These are phyloP conservation scores for Euplexia lucipara DNA, from an alignment of 2,888 invertebrate genomes.

Conservation along the genomic window DNA sequence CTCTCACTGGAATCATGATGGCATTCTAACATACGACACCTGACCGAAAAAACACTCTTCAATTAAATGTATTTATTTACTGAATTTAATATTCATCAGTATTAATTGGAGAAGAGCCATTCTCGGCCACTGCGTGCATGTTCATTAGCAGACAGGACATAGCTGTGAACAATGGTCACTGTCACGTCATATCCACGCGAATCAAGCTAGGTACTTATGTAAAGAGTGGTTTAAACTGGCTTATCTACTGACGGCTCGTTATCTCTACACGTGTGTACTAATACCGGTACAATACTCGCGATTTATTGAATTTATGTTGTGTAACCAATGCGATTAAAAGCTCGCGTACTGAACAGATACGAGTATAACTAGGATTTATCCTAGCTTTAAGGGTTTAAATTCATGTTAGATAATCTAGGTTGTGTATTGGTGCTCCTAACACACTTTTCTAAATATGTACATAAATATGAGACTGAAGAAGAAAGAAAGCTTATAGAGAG, in stretches of 20 bases:
- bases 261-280: slow-evolving; percentile 51
- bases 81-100: slow-evolving; percentile 14
- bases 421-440: too few relatives aligned
- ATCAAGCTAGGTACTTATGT: slow-evolving; percentile 5
- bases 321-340: slow-evolving; percentile 30
- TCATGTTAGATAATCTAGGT: too few relatives aligned
- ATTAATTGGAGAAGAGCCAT: slow-evolving; percentile 15
- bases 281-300: slow-evolving; percentile 9
- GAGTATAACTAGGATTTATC: slow-evolving; percentile 1
- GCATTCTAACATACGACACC: too few relatives aligned
- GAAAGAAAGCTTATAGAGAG: too few relatives aligned
- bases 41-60: slow-evolving; percentile 2
- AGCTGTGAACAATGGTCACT: slow-evolving; percentile 27
- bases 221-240: slow-evolving; percentile 38
- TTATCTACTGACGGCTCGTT: slow-evolving; percentile 48
- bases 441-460: too few relatives aligned
- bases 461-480: too few relatives aligned
- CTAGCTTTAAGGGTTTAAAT: background rate
- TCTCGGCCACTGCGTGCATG: slow-evolving; percentile 6
- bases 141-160: slow-evolving; percentile 34
- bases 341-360: too few relatives aligned
- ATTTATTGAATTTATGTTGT: slow-evolving; percentile 21
- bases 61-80: background rate
- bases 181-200: slow-evolving; percentile 1
- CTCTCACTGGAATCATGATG: too few relatives aligned